Evolutionary conservation across 1,140 invertebrate species (phyloP).

Genomic region (Marisa cornuarietis): DNA sequence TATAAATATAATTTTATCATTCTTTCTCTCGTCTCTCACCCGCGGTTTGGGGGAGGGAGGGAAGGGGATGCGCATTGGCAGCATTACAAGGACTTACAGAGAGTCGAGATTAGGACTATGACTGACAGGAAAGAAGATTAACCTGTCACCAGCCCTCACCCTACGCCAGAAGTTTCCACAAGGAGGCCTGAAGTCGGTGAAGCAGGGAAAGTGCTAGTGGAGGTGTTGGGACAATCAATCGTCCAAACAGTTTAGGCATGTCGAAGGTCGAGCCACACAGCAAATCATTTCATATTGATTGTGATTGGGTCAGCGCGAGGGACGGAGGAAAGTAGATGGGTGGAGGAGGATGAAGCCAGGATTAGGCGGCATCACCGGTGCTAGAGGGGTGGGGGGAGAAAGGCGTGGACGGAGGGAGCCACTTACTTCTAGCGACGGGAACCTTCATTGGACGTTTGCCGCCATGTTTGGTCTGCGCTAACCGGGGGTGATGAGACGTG

Average conservation of each 20-base stretch:
- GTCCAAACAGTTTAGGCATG: slow-evolving; percentile 13
- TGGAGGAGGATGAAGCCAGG: not conserved
- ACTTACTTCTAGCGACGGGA: not conserved
- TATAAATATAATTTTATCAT: too few relatives aligned
- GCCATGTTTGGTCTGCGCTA: not conserved
- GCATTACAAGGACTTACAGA: too few relatives aligned
- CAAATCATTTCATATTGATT: slow-evolving; percentile 15
- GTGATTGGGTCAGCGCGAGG: not conserved
- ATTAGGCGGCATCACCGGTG: not conserved
- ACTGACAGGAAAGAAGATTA: too few relatives aligned
- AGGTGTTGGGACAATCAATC: slow-evolving; percentile 3
- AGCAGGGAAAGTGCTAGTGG: too few relatives aligned
- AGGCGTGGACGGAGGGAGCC: not conserved
- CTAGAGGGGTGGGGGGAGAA: not conserved
- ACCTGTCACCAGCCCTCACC: too few relatives aligned
- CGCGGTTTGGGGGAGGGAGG: too few relatives aligned
- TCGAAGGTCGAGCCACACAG: slow-evolving; percentile 8
- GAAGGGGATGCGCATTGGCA: too few relatives aligned
- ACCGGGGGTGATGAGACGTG: not conserved
- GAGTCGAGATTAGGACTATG: too few relatives aligned
- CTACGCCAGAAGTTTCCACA: too few relatives aligned
- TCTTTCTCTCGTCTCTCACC: too few relatives aligned
- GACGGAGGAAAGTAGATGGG: not conserved
- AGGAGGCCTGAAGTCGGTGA: too few relatives aligned
- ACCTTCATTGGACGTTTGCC: not conserved